Evolutionary conservation across 2,888 invertebrate genomes (phyloP), one percentile per base, ranked within the genome.

Genomic region (Ormyrus rosae): DNA sequence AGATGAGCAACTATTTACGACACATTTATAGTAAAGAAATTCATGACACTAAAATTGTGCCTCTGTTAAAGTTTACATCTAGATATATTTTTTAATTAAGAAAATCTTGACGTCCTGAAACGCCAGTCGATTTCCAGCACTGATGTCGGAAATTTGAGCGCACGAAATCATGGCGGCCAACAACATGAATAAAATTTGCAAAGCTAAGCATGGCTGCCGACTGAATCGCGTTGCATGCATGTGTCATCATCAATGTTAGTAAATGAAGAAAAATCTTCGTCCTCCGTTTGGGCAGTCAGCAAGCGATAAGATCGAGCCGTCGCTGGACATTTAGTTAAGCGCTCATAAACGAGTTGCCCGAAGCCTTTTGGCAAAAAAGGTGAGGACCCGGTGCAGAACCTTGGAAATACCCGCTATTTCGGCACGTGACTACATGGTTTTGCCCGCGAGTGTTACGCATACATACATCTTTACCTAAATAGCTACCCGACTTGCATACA

Each of bases 131-230:
- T 34, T 34, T 34, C 34, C 4, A 34, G 34, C 34, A 34, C 34
- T 2, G 13, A 13, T 13, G 34, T 34, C 34, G 34, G 34, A 34
- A 34, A 34, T 34, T 0, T 2, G 34, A 2, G 34, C 34, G 34
- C 34, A 34, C 34, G 34, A 34, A 19, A 61, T 72, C 72, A 63
- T 74, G 56, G 74, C 63, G 65, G 48, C 48, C 19, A 68, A 50
- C 48, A 34, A 34, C 34, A 34, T 63, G 79, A 69, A 74, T 73
- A 69, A 56, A 74, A 34, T 10, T 56, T 56, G 72, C 45, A 46
- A 2, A 34, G 69, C 56, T 34, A 11, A 84, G 83, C 87, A 88
- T 87, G 88, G 88, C 88, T 88, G 86, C 85, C 77, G 81, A 81
- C 85, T 76, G 81, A 81, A 82, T 86, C 84, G 84, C 83, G 34